Evolutionary conservation across 1,140 invertebrate species (phyloP), one percentile per base, ranked within the genome.

Genomic region (Platyscapa corneri): DNA sequence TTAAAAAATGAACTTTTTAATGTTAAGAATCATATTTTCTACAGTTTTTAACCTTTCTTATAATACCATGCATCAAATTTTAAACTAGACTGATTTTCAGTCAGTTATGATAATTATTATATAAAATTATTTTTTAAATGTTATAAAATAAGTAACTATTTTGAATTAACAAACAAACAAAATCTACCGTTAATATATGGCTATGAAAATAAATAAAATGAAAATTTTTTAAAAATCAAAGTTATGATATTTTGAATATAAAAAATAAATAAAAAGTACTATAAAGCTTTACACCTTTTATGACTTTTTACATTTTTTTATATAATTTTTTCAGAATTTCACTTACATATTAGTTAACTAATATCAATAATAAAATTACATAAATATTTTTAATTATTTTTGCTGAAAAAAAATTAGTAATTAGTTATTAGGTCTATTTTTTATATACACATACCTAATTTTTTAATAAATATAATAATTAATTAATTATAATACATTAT

Each of bases 361-460:
- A 14, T n/a, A 70, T 20, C 20, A 70, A 39, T 70, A 20, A 70
- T 27, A 23, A 37, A 30, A 30, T 30, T 7, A 37, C 20, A 37
- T 12, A 67, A 12, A 67, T 67, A 67, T 34, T n/a, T 67, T 30
- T 34, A 34, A 30, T 32, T 67, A 72, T 37, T 72, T 42, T 74
- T 42, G 37, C 30, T 74, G 37, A 74, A 74, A 67, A 74, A 72
- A 72, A 53, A 53, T 72, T 5, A 39, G 23, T 74, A 37, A 74
- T 74, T n/a, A 39, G 10, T 74, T 18, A 37, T 42, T 39, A 3
- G 16, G n/a, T 42, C 6, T 32, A 74, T n/a, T 42, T 42, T 74
- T 42, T 34, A 67, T 72, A 42, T 20, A 72, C 23, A 72, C 20
- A 1, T 72, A 39, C n/a, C n/a, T n/a, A 37, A 39, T 39, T 67